Evolutionary conservation across 2,797 vertebrate genomes (phyloP), one percentile per base, ranked within the genome.

Genomic region (Orientallactaga sibirica): DNA sequence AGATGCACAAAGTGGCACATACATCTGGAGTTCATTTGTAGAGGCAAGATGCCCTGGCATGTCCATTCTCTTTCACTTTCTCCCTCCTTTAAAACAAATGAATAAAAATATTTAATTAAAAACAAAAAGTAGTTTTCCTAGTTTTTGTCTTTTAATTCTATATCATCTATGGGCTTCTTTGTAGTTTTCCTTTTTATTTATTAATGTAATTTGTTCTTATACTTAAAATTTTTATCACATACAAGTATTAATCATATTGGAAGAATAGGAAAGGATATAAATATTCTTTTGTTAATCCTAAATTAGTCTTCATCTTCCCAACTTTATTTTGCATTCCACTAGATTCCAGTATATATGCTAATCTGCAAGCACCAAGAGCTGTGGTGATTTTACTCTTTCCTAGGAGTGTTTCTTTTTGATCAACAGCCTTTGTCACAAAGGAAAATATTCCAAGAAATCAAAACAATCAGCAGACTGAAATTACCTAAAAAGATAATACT

Each of bases 151-250:
- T 93, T 48, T 37, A 58, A 90, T 58, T 76, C 2, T 86, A 0
- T 89, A 64, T 92, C 19, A 66, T 88, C 9, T 84, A 5, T 95
- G 15, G 5, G 4, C n/a, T 18, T 37, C n/a, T 8, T 77, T 77
- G 22, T 78, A 74, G 11, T 33, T 67, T 19, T 37, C 90, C 41
- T 82, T 91, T 95, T 81, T 52, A 64, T 70, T 15, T 71, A 1
- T 89, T 86, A 11, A 3, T 86, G 33, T 83, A 87, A 20, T 24
- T 94, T 29, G 92, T 76, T 80, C 22, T 41, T 18, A 43, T 93
- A 80, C 29, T 80, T 86, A 5, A 77, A 86, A 58, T 61, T 88
- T 81, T 86, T 93, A 73, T 90, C 29, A 0, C 86, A 68, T 71
- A 11, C 24, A 96, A 84, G 12, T 88, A 64, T 41, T 93, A 14